Percentiles rank a stretch among this genome's conserved stretches.
These are phyloP conservation scores for Nibea coibor DNA, from an alignment of 2,113 vertebrate species.

Conservation along the genomic window DNA sequence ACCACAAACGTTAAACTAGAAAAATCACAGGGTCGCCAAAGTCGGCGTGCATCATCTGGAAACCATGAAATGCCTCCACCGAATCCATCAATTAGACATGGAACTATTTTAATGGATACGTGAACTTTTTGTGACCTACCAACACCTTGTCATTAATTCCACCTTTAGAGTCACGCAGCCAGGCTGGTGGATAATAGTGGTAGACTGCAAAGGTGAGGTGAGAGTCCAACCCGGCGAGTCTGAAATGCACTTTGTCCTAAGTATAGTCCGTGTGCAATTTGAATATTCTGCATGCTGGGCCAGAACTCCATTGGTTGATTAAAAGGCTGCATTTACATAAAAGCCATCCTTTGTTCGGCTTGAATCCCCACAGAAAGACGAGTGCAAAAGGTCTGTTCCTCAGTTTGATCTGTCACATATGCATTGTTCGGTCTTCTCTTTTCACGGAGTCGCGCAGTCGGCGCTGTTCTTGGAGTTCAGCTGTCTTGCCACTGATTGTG, in stretches of 20 bases:
- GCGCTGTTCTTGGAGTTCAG: slow-evolving; percentile 60
- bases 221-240: too few relatives aligned
- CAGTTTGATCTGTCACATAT: slow-evolving; percentile 45
- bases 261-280: background rate
- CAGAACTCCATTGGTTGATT: slow-evolving; percentile 9
- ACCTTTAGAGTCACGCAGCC: too few relatives aligned
- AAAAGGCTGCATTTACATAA: slow-evolving; percentile 37
- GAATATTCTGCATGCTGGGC: background rate
- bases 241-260: background rate
- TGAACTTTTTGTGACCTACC: too few relatives aligned
- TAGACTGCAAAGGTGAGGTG: background rate
- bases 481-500: slow-evolving; percentile 63
- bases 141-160: too few relatives aligned
- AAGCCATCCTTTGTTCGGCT: background rate
- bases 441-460: slow-evolving; percentile 23
- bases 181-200: too few relatives aligned
- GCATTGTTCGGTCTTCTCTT: slow-evolving; percentile 31
- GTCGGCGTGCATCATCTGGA: too few relatives aligned
- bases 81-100: too few relatives aligned
- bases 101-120: too few relatives aligned
- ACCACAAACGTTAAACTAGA: too few relatives aligned
- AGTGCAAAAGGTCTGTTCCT: slow-evolving; percentile 14
- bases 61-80: too few relatives aligned
- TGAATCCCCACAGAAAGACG: slow-evolving; percentile 13
- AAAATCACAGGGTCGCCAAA: too few relatives aligned